Evolutionary conservation across 2,888 invertebrate species (phyloP), one percentile per base, ranked within the genome.

Genomic region (Hemicrepidius hirtus): DNA sequence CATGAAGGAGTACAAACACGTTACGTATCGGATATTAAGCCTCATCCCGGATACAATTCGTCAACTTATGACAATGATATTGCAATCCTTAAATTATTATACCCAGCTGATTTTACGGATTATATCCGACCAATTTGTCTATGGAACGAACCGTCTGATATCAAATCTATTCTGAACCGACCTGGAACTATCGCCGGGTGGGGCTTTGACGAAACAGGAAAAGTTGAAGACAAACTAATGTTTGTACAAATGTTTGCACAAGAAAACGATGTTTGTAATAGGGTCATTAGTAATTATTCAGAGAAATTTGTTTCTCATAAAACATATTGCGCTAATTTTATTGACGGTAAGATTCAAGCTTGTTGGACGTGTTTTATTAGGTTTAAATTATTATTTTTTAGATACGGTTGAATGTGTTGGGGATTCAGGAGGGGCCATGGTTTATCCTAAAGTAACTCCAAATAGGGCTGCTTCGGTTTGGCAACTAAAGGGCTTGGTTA

Each of bases 261-360:
- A 0, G 87, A 88, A 75, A 88, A 88, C 71, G 88, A 89, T 80
- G 89, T 89, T 6, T 91, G 91, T 83, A 87, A 91, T 76, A 84
- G 89, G 69, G 90, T 90, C 0, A 88, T 89, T 83, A 88, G 88
- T 77, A 89, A 90, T 64, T 91, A 91, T 86, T 90, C 89, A 81
- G 88, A 88, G 0, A 85, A 88, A 35, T 91, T 90, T 81, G 89
- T 89, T 0, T 88, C 88, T 0, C 9, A 2, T 4, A 66, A 62
- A 0, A 41, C 60, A 9, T 71, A 24, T 32, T 71, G 67, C 21
- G 66, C 71, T 20, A 67, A 60, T 44, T 71, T 67, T 18, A n/a
- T 50, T 12, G 62, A 67, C 37, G 66, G 71, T 71, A 53, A 71
- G 71, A n/a, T n/a, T n/a, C n/a, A n/a, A n/a, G n/a, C n/a, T n/a